Conservation (phyloP, 2,797 vertebrate genomes). For the Lates japonicus region DNA sequence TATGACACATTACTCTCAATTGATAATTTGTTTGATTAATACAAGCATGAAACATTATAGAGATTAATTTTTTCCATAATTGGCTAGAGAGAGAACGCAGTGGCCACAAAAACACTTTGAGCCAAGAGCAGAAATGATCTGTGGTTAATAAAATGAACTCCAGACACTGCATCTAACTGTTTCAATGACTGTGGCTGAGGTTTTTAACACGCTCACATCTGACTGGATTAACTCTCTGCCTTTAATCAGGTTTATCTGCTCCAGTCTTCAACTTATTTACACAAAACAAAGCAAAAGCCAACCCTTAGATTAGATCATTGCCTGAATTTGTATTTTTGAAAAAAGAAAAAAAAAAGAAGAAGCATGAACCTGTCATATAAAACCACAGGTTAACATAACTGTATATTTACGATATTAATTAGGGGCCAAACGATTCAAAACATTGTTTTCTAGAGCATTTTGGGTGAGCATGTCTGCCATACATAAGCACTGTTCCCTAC, state of each 20-base stretch:
- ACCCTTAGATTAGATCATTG: not conserved
- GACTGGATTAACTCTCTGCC: slow-evolving; percentile 25
- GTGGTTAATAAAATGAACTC: slow-evolving; percentile 46
- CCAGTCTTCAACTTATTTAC: slow-evolving; percentile 18
- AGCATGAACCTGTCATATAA: not conserved
- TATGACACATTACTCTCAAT: slow-evolving; percentile 11
- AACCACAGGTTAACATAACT: slow-evolving; percentile 7
- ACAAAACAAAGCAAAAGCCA: not conserved
- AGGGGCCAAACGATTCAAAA: not conserved
- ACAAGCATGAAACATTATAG: slow-evolving; percentile 25
- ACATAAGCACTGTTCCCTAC: slow-evolving; percentile 68
- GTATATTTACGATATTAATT: slow-evolving; percentile 22
- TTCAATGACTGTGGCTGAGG: slow-evolving; percentile 21
- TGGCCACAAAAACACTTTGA: slow-evolving; percentile 27
- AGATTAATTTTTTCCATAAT: slow-evolving; percentile 45
- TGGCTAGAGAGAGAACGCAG: slow-evolving; percentile 28
- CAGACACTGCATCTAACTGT: slow-evolving; percentile 3
- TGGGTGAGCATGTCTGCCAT: not conserved
- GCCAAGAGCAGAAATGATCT: slow-evolving; percentile 26
- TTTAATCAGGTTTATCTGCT: not conserved
- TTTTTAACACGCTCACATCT: slow-evolving; percentile 18
- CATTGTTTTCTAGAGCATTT: not conserved
- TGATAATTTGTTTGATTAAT: slow-evolving; percentile 8
- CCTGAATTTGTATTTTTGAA: not conserved
- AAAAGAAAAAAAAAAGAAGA: no score